Base-by-base conservation (phyloP, 2,888 invertebrate genomes). In the Nesidiocoris tenuis region DNA sequence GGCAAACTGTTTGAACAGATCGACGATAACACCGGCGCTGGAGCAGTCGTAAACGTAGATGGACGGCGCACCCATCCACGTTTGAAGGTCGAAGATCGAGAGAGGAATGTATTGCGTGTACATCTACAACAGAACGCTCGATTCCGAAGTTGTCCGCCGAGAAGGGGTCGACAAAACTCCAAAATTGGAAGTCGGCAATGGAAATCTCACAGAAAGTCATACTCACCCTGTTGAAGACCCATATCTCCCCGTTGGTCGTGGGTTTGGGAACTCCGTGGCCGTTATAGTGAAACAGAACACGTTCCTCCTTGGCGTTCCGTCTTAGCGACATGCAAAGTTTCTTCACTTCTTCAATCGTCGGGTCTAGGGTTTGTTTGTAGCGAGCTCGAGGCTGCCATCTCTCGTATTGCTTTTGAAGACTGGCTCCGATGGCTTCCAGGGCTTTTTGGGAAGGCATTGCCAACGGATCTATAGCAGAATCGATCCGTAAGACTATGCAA, bases 1-100 rank as follows among this genome's bases (percentile, higher is more conserved):
- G 1, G 96, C 96, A 85, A 95, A 96, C 80, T 90, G 89, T 82
- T 91, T 90, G 85, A 95, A 95, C 76, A 91, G 91, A 80, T 97
- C 94, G 63, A 99, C 90, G 81, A 99, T 96, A 81, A 96, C 92
- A 77, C 98, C 99, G 16, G 99, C 98, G 86, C 96, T 97, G 75
- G 97, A 96, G 86, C 98, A 99, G 85, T 99, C 99, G 85, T 97
- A 99, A 21, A 99, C 98, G 85, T 98, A 99, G 79, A 99, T 96
- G 70, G 98, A 98, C 0, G 99, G 99, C 76, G 95, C 92, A 74
- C 97, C 97, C 97, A 99, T 97, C 99, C 99, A 99, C 63, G 93
- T 91, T 87, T 99, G 98, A 77, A 99, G 87, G 86, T 99, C 99
- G 85, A 96, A 98, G 80, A 99, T 91, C 74, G 98, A 98, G 82